A percentile compares a stretch with the other conserved stretches of the same genome.
Evolutionary conservation across 2,113 vertebrate genomes (phyloP).

Genomic region (Catharus bicknelli): DNA sequence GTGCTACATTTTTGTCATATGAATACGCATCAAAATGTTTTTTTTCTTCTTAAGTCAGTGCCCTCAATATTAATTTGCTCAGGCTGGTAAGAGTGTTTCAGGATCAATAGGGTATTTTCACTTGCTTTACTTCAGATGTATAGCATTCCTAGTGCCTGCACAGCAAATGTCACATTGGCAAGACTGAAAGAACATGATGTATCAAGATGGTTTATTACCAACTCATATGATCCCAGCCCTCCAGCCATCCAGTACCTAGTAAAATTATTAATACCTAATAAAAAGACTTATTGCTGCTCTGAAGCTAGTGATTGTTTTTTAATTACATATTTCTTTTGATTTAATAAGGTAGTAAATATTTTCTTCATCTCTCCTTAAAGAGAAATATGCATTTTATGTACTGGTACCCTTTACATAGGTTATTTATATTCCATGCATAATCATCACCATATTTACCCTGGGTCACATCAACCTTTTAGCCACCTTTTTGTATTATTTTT

Average conservation of each 20-base stretch:
- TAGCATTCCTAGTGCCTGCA: conserved; percentile 22
- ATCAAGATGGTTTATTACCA: conserved; percentile 63
- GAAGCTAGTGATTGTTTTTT: conserved; percentile 67
- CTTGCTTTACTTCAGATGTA: conserved; percentile 23
- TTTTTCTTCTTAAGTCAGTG: not conserved
- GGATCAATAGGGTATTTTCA: not conserved
- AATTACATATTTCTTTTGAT: conserved; percentile 72
- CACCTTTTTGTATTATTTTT: conserved; percentile 5
- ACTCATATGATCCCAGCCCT: conserved; percentile 21
- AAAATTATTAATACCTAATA: conserved; percentile 71
- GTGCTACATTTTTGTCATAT: not conserved
- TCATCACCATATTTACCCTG: conserved; percentile 36
- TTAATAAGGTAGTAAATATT: conserved; percentile 71
- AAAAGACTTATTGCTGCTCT: conserved; percentile 62
- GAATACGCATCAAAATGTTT: not conserved
- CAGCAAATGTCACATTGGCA: conserved; percentile 43
- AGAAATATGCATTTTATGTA: conserved; percentile 43
- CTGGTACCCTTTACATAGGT: not conserved
- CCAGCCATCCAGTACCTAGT: conserved; percentile 48
- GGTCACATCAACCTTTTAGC: conserved; percentile 34
- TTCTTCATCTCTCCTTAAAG: conserved; percentile 72
- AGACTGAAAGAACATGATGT: conserved; percentile 41
- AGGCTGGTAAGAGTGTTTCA: not conserved
- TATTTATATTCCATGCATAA: conserved; percentile 41
- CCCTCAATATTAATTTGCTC: not conserved